Percentiles rank a stretch among this genome's conserved stretches.
Evolutionary conservation across 1,140 invertebrate genomes (phyloP).

Genomic region (Arion vulgaris): DNA sequence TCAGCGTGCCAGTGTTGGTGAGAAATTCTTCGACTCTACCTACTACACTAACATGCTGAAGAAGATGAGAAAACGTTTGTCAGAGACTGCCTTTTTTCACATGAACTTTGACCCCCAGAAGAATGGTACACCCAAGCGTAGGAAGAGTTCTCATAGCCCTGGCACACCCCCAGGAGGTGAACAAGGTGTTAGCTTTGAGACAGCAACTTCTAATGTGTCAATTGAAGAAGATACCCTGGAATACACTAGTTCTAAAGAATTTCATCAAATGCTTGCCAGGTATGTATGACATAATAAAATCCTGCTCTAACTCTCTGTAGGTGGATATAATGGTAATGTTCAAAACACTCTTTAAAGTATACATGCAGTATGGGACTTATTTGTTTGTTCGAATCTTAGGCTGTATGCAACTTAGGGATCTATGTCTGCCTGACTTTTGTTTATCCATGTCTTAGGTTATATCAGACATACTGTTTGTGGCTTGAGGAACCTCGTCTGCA

Average conservation of each 20-base stretch:
- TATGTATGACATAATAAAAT: background rate
- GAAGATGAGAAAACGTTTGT: constrained; percentile 81
- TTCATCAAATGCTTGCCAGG: constrained; percentile 54
- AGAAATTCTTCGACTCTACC: constrained; percentile 84
- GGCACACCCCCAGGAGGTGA: constrained; percentile 9
- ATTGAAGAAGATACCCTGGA: constrained; percentile 38
- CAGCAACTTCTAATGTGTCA: background rate
- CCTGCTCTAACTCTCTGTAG: too few species aligned
- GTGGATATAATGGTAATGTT: too few species aligned
- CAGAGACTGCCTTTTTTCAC: constrained; percentile 80
- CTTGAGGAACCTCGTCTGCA: constrained; percentile 84
- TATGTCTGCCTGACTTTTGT: too few species aligned
- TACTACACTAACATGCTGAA: constrained; percentile 81
- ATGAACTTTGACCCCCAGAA: constrained; percentile 54
- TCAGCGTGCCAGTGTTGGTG: constrained; percentile 78
- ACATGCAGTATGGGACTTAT: too few species aligned
- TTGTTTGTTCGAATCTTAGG: too few species aligned
- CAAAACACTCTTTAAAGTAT: too few species aligned
- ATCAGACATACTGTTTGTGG: constrained; percentile 81
- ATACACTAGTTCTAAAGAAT: constrained; percentile 49
- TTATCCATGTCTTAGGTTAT: constrained; percentile 47
- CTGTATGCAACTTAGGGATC: too few species aligned
- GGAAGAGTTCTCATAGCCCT: constrained; percentile 7
- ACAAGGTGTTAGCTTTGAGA: background rate
- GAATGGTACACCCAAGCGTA: background rate